Conservation (phyloP, 1,140 invertebrate genomes). For the Physella acuta region DNA sequence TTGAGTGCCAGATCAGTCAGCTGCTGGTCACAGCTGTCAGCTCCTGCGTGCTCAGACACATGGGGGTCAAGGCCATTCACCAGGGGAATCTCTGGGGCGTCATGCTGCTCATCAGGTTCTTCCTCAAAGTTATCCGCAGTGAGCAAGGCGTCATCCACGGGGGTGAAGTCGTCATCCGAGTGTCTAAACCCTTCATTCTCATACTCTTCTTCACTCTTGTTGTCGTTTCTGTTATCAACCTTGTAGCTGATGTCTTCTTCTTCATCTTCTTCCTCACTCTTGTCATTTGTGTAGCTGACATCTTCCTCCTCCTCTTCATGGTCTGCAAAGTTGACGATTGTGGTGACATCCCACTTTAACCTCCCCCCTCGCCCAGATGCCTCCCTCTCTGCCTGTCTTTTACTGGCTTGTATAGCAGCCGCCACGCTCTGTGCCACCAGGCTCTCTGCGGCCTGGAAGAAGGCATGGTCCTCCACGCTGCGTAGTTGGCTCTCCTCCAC, state of each 20-base stretch:
- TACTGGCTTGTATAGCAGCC: background rate
- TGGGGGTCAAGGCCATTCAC: background rate
- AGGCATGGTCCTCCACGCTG: slow-evolving; percentile 4
- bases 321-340: background rate
- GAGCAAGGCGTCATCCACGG: background rate
- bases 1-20: slow-evolving; percentile 27
- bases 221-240: background rate
- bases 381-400: background rate
- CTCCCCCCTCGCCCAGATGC: background rate
- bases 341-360: slow-evolving; percentile 4
- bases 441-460: slow-evolving; percentile 12
- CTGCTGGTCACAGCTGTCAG: background rate
- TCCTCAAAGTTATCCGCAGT: background rate
- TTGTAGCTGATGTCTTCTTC: background rate
- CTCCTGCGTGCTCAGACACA: too few species aligned
- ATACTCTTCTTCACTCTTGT: background rate
- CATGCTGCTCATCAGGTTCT: background rate
- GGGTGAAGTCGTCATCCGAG: background rate
- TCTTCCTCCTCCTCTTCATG: background rate
- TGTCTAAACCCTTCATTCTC: background rate
- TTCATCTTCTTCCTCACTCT: slow-evolving; percentile 2
- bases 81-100: background rate
- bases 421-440: slow-evolving; percentile 2
- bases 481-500: background rate
- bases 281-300: background rate